Base-by-base conservation (phyloP, 2,797 vertebrate species). In the Lepidocolaptes lacrymiger region DNA sequence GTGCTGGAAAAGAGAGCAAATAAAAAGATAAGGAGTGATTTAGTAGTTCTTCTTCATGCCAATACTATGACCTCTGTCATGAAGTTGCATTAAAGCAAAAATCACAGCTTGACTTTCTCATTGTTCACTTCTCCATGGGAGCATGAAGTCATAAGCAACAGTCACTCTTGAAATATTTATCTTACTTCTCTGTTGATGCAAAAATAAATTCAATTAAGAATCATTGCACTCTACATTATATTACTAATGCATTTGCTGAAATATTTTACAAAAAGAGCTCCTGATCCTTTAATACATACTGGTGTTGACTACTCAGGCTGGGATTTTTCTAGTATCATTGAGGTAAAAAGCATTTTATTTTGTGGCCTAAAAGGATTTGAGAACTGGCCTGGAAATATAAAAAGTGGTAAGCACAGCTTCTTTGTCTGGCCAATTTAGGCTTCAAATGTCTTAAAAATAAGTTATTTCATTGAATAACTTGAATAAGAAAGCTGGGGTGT, bases 1-100 rank as follows among this genome's bases (percentile, higher is more conserved):
- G 86, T 95, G 48, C 88, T 67, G 58, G 81, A 73, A 85, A 86
- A 68, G 41, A 44, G 78, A 95, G 71, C 34, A 95, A 96, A 80
- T 8, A 24, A 27, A 95, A 80, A 87, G 28, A 39, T 43, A 89
- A 86, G 12, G 37, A 91, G 51, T 91, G 61, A 95, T 94, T 96
- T 93, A 95, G 62, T 66, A 30, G 61, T 69, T 89, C 12, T 12
- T 88, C 56, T 78, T 93, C 69, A 80, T 6, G 3, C 43, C 5
- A 63, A 24, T 64, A 55, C 54, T 24, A 43, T 64, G 90, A 64
- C 72, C 76, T 96, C 39, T 94, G 32, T 63, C 89, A 85, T 22
- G 23, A 90, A 58, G 21, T 12, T 76, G 27, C 10, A 71, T 91
- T 81, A 76, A 77, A 89, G 76, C 28, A 83, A 93, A 95, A 92